phyloP scores from a whole-genome alignment of 2,797 vertebrate genomes.

The Zalophus californianus region DNA sequence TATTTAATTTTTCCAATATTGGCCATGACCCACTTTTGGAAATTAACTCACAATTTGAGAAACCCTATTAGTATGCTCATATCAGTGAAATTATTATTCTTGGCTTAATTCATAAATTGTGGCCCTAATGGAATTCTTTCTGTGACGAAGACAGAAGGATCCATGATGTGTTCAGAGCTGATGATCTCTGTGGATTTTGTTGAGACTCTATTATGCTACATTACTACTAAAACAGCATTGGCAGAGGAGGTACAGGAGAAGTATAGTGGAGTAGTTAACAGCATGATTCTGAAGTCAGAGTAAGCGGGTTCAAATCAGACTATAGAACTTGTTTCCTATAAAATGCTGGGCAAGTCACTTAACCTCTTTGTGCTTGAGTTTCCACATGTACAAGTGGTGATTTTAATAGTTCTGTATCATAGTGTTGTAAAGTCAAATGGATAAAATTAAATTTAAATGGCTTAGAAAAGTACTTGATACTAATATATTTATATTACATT shows the following conservation, averaged over 20 bases:
- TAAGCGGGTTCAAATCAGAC: neutral
- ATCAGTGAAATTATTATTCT: neutral
- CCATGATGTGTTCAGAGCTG: neutral
- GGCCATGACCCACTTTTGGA: neutral
- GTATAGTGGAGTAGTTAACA: neutral
- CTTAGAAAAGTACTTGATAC: neutral
- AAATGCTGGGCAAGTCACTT: neutral
- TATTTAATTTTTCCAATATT: neutral
- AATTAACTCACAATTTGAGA: neutral
- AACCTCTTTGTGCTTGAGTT: neutral
- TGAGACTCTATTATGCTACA: neutral
- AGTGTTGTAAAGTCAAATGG: neutral
- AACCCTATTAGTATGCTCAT: neutral
- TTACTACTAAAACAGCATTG: neutral
- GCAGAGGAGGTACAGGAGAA: neutral
- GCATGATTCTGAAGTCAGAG: neutral
- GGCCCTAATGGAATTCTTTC: neutral
- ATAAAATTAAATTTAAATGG: conserved; percentile 25
- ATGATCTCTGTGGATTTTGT: neutral
- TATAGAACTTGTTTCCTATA: neutral
- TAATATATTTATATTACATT: neutral
- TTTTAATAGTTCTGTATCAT: neutral
- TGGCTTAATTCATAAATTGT: neutral
- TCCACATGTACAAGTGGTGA: neutral
- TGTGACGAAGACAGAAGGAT: neutral